phyloP scores from a whole-genome alignment of 2,888 invertebrate genomes.

The Thymelicus lineola region DNA sequence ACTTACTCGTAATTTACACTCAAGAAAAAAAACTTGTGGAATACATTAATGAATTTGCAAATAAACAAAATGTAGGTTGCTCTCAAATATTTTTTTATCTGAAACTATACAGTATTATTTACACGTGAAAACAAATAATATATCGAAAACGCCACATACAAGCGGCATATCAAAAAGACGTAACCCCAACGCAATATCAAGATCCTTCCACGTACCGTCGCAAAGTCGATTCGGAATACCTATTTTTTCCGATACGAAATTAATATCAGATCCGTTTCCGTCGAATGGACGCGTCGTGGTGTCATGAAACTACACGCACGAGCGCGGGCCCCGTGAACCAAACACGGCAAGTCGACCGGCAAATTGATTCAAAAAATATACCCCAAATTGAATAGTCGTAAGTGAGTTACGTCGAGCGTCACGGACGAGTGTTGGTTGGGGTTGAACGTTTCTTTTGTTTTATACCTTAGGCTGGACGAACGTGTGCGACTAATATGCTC shows the following conservation, averaged over 20 bases:
- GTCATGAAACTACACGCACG: constrained; percentile 51
- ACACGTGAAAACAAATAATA: neutral
- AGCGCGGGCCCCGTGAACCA: constrained; percentile 47
- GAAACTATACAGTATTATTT: no score
- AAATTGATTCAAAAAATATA: constrained; percentile 60
- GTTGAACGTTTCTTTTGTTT: constrained; percentile 29
- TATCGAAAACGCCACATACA: neutral
- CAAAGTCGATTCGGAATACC: constrained; percentile 13
- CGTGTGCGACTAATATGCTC: neutral
- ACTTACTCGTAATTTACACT: no score
- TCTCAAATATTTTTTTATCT: no score
- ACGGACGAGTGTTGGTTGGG: constrained; percentile 47
- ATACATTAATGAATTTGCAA: no score
- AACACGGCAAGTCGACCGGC: constrained; percentile 52
- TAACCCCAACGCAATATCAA: constrained; percentile 4
- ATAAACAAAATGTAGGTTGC: no score
- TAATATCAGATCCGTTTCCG: constrained; percentile 41
- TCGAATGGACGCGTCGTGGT: constrained; percentile 38
- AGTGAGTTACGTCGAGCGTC: constrained; percentile 54
- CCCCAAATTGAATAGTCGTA: constrained; percentile 59
- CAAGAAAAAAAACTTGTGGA: no score
- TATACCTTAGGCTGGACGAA: constrained; percentile 13
- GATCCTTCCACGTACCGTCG: constrained; percentile 1
- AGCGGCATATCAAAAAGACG: neutral
- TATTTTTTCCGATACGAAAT: constrained; percentile 33